Evolutionary conservation across 2,113 vertebrate species (phyloP), one percentile per base, ranked within the genome.

Genomic region (Sander vitreus): DNA sequence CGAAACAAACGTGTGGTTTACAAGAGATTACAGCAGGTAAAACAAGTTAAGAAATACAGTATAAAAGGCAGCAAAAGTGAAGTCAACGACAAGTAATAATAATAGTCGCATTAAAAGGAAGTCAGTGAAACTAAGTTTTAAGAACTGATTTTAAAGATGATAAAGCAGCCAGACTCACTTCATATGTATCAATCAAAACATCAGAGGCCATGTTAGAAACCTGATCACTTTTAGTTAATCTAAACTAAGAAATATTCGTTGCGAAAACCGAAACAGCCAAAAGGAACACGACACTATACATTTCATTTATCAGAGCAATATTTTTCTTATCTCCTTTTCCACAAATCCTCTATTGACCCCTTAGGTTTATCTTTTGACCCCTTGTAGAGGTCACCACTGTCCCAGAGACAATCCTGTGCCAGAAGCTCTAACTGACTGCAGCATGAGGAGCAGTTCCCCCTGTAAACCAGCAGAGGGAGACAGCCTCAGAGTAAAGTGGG

Each of bases 391-490:
- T 33, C 36, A 59, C 1, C 16, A 33, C 59, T 25, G 59, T 21
- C 21, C 18, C 10, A 2, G 6, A 54, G 30, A 11, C 33, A 23
- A 16, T n/a, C 45, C 36, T 30, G 36, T 57, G 69, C 27, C 53
- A 73, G 48, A 1, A 13, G n/a, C 13, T 62, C 25, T 5, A n/a
- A 16, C 19, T 18, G 27, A 50, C 74, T 85, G 82, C 78, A 88
- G 78, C 68, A 81, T 45, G 27, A 15, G 5, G 68, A 65, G 59
- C 53, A 5, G 45, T 59, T 16, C 9, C 53, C 19, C 27, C 1
- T 18, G 5, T 18, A 9, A 30, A 39, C 86, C 93, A 91, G 86
- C 67, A 91, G 92, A 78, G 91, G 92, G 93, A 78, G 92, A 73
- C 89, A 88, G 43, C 1, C 1, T 5, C 60, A 9, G 74, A 58